Evolutionary conservation across 2,888 invertebrate species (phyloP).

Genomic region (Pantelozetes paolii): DNA sequence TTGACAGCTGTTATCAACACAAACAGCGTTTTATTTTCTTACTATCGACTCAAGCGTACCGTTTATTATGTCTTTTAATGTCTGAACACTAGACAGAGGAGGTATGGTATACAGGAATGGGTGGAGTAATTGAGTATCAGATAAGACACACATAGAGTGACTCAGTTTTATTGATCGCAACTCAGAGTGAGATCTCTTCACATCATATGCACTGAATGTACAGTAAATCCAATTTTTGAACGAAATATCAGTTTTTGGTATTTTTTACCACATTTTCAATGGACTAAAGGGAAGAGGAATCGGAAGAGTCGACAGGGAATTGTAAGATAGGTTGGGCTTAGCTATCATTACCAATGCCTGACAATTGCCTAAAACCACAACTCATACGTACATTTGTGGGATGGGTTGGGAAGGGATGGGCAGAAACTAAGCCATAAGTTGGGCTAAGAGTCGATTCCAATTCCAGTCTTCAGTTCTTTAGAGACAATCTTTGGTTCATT

Average conservation of each 20-base stretch:
- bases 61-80: background rate
- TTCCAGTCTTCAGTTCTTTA: background rate
- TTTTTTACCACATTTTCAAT: background rate
- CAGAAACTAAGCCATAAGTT: background rate
- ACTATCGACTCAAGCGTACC: background rate
- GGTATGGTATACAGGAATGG: background rate
- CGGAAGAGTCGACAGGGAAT: background rate
- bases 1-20: slow-evolving; percentile 27
- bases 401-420: background rate
- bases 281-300: background rate
- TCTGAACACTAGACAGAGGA: background rate
- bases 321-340: background rate
- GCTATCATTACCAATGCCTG: background rate
- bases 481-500: background rate
- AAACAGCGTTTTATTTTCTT: background rate
- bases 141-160: slow-evolving; percentile 35
- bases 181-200: background rate
- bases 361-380: slow-evolving; percentile 19
- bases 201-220: background rate
- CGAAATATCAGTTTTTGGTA: background rate
- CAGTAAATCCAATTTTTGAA: background rate
- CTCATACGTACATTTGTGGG: background rate
- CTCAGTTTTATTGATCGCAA: slow-evolving; percentile 16
- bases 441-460: background rate
- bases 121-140: slow-evolving; percentile 12